These are phyloP conservation scores for Phalloptychus januarius DNA, from an alignment of 2,797 vertebrate species.

Conservation along the genomic window DNA sequence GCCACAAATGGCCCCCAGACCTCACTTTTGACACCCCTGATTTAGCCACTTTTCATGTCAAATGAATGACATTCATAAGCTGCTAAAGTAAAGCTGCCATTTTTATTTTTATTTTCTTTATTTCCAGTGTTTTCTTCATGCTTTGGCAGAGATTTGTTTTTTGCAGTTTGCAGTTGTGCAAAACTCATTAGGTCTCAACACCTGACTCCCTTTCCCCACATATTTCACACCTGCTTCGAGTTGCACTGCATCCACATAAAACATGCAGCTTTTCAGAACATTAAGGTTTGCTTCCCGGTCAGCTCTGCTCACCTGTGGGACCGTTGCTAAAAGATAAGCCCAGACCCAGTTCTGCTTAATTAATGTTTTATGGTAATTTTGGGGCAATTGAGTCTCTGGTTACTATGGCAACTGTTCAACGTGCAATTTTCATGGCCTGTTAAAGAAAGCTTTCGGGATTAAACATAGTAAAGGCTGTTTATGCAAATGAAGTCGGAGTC, in stretches of 20 bases:
- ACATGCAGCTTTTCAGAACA: constrained; percentile 15
- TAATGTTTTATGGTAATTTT: constrained; percentile 72
- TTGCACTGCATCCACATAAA: constrained; percentile 3
- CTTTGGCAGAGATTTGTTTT: not conserved
- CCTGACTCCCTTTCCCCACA: not conserved
- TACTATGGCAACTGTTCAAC: constrained; percentile 62
- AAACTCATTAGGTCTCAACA: not conserved
- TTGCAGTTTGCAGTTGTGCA: not conserved
- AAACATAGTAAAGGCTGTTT: constrained; percentile 64
- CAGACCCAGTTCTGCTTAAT: constrained; percentile 63
- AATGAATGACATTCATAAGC: not conserved
- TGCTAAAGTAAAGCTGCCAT: not conserved
- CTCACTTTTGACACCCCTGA: no score
- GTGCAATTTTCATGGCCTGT: constrained; percentile 61
- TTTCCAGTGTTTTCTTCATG: not conserved
- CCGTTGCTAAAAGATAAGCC: constrained; percentile 61
- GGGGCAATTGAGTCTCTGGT: constrained; percentile 60
- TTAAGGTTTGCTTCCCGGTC: constrained; percentile 36
- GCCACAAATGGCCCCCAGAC: no score
- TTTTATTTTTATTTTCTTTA: not conserved
- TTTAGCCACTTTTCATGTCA: not conserved
- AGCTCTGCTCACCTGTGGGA: constrained; percentile 54
- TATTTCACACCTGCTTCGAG: not conserved
- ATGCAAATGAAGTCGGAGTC: constrained; percentile 56
- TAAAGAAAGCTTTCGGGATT: constrained; percentile 62